These are phyloP conservation scores for Alexandromys fortis DNA, from an alignment of 2,113 vertebrate species.

Conservation along the genomic window DNA sequence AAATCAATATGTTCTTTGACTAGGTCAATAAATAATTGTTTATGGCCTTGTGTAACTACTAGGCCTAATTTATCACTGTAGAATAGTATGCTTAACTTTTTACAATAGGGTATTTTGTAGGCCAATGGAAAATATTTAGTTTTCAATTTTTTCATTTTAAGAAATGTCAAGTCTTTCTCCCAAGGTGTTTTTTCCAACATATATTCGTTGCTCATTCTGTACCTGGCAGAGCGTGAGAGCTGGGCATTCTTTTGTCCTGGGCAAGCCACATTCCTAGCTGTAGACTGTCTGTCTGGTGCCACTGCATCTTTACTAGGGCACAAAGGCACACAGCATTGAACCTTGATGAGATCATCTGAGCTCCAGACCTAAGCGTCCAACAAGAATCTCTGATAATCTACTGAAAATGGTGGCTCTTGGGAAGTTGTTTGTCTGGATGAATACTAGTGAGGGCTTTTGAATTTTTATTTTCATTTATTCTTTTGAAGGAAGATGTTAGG, in stretches of 20 bases:
- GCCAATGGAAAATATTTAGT: neutral
- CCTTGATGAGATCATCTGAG: neutral
- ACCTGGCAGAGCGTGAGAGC: neutral
- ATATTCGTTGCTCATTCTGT: neutral
- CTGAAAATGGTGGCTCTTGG: neutral
- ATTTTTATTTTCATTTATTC: neutral
- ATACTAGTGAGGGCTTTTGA: neutral
- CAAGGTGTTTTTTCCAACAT: neutral
- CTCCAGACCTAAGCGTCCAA: neutral
- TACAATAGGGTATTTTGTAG: neutral
- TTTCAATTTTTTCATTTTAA: neutral
- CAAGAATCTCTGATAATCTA: conserved; percentile 36
- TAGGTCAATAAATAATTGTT: neutral
- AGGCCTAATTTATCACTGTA: neutral
- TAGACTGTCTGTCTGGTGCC: neutral
- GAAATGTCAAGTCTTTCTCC: neutral
- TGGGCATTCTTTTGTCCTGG: neutral
- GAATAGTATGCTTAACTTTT: neutral
- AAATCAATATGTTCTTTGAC: conserved; percentile 21
- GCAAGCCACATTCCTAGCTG: neutral
- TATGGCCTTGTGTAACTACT: neutral
- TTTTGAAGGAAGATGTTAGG: neutral
- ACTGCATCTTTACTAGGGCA: neutral
- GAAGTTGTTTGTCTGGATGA: neutral
- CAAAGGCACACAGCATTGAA: neutral